Percentiles rank a stretch among this genome's conserved stretches.
phyloP scores from a whole-genome alignment of 1,140 invertebrate genomes.

The Drosophila takahashii region DNA sequence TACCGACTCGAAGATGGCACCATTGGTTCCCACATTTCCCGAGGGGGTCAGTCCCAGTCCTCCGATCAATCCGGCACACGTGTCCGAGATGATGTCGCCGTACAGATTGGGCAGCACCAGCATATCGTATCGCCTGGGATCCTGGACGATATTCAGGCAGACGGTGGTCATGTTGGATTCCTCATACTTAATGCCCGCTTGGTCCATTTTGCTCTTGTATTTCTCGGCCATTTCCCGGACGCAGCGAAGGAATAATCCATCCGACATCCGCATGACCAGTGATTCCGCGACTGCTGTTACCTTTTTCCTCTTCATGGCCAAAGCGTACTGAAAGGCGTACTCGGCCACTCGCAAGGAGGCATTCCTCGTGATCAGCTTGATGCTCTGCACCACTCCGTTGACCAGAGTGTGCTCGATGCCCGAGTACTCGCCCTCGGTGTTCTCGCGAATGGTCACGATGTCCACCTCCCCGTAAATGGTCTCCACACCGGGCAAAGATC shows the following conservation, averaged over 20 bases:
- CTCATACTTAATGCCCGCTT: conserved; percentile 96
- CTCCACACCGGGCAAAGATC: conserved; percentile 98
- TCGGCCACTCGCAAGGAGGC: conserved; percentile 98
- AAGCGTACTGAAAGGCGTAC: conserved; percentile 98
- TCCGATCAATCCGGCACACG: conserved; percentile 99
- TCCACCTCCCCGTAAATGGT: conserved; percentile 99
- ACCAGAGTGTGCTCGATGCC: conserved; percentile 99
- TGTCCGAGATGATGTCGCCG: conserved; percentile 99
- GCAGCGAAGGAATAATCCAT: conserved; percentile 98
- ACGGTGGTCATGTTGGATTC: conserved; percentile 99
- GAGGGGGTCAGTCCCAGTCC: conserved; percentile 99
- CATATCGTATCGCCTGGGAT: conserved; percentile 98
- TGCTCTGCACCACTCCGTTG: conserved; percentile 99
- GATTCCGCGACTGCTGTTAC: conserved; percentile 99
- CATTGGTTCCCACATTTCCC: conserved; percentile 98
- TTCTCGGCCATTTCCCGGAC: conserved; percentile 97
- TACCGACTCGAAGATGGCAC: conserved; percentile 99
- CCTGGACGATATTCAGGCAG: conserved; percentile 99
- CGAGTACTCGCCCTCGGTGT: conserved; percentile 99
- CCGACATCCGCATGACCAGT: conserved; percentile 99
- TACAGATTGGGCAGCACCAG: conserved; percentile 99
- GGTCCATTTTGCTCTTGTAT: conserved; percentile 85
- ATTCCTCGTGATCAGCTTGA: conserved; percentile 99
- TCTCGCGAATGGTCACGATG: conserved; percentile 99
- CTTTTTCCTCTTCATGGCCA: conserved; percentile 95